Evolutionary conservation across 2,888 invertebrate genomes (phyloP), one percentile per base, ranked within the genome.

Genomic region (Clepsis dumicolana): DNA sequence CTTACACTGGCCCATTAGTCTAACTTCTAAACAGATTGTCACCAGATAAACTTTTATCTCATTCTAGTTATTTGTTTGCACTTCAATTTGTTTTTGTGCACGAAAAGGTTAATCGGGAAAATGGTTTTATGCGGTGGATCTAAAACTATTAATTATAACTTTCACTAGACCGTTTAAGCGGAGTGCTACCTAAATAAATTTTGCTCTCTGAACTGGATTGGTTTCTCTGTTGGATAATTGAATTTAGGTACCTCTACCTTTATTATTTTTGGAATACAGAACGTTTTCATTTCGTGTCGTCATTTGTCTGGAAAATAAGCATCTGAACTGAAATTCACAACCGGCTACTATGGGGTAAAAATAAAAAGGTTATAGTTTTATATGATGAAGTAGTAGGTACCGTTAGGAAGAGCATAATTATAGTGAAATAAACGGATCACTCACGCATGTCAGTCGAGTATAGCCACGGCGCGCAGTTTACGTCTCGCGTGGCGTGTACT

Each of bases 1-100:
- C 75, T 78, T 72, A 72, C 75, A 73, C 76, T 76, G 65, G 69
- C 53, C 70, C 72, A 70, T 72, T 71, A 73, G 76, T 68, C 71
- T 64, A 74, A 77, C 73, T 78, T 75, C 71, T 68, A 73, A 77
- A 77, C 78, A 77, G 76, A 78, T 76, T 68, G 71, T 71, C 72
- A 71, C 74, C 71, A 52, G 66, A 63, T 62, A 62, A 63, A 57
- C 57, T 59, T 67, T 57, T 14, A 16, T 24, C 29, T 35, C 38
- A 52, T 41, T 12, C 41, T 41, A 21, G 41, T 41, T 54, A 64
- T 61, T 56, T 48, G 21, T 60, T 53, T 44, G 65, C 27, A 63
- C 50, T 38, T 65, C 41, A 52, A 54, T 27, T 16, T 10, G 56
- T 56, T 61, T 54, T 66, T 61, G 61, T 62, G 25, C 10, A 10